A percentile compares a stretch with the other conserved stretches of the same genome.
phyloP scores from a whole-genome alignment of 2,113 vertebrate species.

The Dasyprocta punctata region DNA sequence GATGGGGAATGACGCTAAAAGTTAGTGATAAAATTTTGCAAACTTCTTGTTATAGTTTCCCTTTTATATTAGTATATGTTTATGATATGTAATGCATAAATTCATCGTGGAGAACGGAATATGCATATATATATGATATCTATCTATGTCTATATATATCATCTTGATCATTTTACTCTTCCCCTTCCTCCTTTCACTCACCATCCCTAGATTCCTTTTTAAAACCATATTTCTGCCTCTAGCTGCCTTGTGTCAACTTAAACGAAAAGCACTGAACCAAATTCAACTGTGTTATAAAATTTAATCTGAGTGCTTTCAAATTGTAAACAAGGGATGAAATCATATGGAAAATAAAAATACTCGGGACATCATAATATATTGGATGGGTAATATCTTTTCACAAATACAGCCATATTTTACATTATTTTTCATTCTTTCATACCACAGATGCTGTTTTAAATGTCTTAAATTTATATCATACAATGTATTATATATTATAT shows the following conservation, averaged over 20 bases:
- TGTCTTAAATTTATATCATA: background rate
- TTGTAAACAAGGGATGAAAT: background rate
- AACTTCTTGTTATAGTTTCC: background rate
- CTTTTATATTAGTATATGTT: background rate
- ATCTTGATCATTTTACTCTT: background rate
- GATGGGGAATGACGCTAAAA: background rate
- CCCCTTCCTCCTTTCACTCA: background rate
- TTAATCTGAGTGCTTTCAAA: background rate
- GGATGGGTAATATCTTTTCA: fast-evolving
- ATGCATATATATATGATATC: background rate
- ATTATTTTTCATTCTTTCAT: background rate
- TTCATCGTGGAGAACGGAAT: background rate
- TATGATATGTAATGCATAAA: background rate
- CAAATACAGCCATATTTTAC: background rate
- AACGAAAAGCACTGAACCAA: background rate
- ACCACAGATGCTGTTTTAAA: background rate
- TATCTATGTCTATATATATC: background rate
- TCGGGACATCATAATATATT: background rate
- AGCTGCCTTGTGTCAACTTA: background rate
- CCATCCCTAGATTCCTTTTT: background rate
- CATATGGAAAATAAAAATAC: background rate
- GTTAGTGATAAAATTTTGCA: background rate
- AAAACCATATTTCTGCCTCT: background rate
- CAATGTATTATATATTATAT: too few species aligned
- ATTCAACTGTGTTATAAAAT: background rate